Percentiles rank a stretch among this genome's conserved stretches.
Evolutionary conservation across 1,140 invertebrate genomes (phyloP).

Genomic region (Ruditapes philippinarum): DNA sequence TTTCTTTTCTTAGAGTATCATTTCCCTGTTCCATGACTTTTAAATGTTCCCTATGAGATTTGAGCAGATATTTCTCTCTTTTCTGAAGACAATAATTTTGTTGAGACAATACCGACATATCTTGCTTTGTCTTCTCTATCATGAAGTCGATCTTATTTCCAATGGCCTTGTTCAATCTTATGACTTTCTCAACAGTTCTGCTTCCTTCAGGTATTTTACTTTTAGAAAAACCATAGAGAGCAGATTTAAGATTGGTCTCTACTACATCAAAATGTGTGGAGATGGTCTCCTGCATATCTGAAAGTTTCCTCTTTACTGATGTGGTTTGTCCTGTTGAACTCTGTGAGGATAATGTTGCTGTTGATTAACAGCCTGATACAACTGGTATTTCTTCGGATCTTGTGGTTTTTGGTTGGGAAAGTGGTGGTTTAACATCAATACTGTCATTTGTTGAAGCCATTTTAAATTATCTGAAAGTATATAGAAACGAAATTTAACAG

Average conservation of each 20-base stretch:
- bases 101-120: too few relatives aligned
- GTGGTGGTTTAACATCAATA: not conserved
- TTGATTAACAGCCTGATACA: not conserved
- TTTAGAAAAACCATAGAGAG: not conserved
- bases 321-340: not conserved
- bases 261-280: not conserved
- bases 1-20: too few relatives aligned
- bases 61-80: too few relatives aligned
- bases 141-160: not conserved
- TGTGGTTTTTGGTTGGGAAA: not conserved
- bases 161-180: not conserved
- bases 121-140: too few relatives aligned
- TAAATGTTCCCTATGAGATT: too few relatives aligned
- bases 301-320: not conserved
- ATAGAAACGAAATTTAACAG: not conserved
- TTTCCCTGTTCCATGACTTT: too few relatives aligned
- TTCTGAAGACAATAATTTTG: too few relatives aligned
- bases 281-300: not conserved
- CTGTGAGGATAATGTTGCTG: not conserved
- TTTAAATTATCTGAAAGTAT: not conserved
- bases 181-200: not conserved
- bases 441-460: not conserved
- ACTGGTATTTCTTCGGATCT: not conserved
- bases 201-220: not conserved
- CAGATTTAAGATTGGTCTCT: not conserved